phyloP scores from a whole-genome alignment of 2,113 vertebrate species.

The Tichodroma muraria region DNA sequence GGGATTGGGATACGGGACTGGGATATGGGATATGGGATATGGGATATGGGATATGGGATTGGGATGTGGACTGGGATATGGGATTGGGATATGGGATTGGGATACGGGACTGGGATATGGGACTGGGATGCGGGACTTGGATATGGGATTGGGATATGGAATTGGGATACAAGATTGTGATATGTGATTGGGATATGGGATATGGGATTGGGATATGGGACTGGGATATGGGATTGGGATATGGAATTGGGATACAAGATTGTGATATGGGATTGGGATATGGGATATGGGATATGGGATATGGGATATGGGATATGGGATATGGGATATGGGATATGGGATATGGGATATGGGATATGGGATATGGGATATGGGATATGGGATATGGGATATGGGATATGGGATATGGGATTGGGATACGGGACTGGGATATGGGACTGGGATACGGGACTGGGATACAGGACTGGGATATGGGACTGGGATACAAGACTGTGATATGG shows the following conservation, averaged over 20 bases:
- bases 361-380: accelerated
- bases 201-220: accelerated
- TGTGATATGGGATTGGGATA: no score
- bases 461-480: no score
- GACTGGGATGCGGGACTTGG: background rate
- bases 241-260: background rate
- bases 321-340: accelerated
- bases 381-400: accelerated
- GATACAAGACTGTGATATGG: accelerated
- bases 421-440: accelerated
- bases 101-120: accelerated
- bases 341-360: accelerated
- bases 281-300: accelerated
- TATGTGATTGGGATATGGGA: accelerated
- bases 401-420: accelerated
- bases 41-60: background rate
- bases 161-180: background rate
- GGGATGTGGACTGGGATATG: background rate
- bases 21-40: background rate
- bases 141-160: background rate
- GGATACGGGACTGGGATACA: background rate
- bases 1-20: background rate
- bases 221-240: accelerated
- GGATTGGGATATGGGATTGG: background rate
- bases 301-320: background rate